Percentiles rank a stretch among this genome's conserved stretches.
Evolutionary conservation across 2,888 invertebrate species (phyloP).

Genomic region (Drymonia ruficornis): DNA sequence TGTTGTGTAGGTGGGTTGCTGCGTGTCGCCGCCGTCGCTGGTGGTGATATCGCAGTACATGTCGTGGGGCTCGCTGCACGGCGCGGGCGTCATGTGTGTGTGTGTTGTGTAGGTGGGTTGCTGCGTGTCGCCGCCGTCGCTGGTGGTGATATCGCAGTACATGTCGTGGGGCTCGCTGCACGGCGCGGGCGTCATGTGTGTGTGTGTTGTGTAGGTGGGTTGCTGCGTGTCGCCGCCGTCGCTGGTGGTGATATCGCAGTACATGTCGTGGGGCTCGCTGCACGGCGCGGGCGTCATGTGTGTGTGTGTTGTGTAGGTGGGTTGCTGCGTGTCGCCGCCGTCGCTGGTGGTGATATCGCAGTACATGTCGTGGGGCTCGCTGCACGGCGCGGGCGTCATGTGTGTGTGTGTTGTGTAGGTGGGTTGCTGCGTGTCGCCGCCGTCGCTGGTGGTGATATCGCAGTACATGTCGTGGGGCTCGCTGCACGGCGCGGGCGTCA

Average conservation of each 20-base stretch:
- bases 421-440: no score
- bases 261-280: constrained; percentile 98
- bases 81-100: no score
- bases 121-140: constrained; percentile 95
- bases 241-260: constrained; percentile 96
- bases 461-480: constrained; percentile 99
- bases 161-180: constrained; percentile 98
- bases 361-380: constrained; percentile 98
- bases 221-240: constrained; percentile 96
- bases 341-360: constrained; percentile 97
- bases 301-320: no score
- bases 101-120: no score
- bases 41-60: constrained; percentile 98
- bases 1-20: no score
- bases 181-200: no score
- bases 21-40: constrained; percentile 96
- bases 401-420: no score
- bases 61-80: constrained; percentile 97
- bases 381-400: no score
- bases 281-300: no score
- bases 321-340: no score
- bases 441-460: constrained; percentile 96
- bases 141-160: constrained; percentile 97
- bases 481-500: no score
- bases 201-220: no score